phyloP scores from a whole-genome alignment of 2,797 vertebrate species.

The Rhinoraja longicauda region DNA sequence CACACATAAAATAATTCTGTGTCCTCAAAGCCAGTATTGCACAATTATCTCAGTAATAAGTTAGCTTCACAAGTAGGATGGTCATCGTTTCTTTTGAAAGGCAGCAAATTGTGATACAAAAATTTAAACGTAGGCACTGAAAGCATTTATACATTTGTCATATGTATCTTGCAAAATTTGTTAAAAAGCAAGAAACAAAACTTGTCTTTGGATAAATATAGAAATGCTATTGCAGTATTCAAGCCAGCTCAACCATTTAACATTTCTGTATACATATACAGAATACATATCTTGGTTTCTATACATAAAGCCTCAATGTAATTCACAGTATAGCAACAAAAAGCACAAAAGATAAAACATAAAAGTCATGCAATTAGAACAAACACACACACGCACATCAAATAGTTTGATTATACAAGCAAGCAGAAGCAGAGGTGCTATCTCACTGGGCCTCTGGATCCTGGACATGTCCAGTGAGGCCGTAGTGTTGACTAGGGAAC shows the following conservation, averaged over 20 bases:
- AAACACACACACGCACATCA: background rate
- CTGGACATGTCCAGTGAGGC: no score
- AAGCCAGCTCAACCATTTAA: background rate
- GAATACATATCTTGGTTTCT: background rate
- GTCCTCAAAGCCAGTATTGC: background rate
- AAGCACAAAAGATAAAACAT: conserved; percentile 3
- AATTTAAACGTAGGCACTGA: background rate
- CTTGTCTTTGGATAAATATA: background rate
- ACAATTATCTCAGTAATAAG: background rate
- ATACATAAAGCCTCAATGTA: background rate
- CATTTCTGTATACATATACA: no score
- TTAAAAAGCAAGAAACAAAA: background rate
- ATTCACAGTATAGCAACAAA: background rate
- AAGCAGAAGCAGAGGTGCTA: no score
- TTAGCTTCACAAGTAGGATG: background rate
- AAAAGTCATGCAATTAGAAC: background rate
- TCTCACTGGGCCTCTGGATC: no score
- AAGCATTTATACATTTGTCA: background rate
- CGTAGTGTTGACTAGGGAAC: no score
- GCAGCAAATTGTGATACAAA: background rate
- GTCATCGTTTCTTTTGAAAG: background rate
- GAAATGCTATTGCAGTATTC: background rate
- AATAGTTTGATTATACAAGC: background rate
- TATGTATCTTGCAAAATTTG: background rate
- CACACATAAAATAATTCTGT: background rate